Conservation (phyloP, 2,113 vertebrate species). For the Physeter macrocephalus region DNA sequence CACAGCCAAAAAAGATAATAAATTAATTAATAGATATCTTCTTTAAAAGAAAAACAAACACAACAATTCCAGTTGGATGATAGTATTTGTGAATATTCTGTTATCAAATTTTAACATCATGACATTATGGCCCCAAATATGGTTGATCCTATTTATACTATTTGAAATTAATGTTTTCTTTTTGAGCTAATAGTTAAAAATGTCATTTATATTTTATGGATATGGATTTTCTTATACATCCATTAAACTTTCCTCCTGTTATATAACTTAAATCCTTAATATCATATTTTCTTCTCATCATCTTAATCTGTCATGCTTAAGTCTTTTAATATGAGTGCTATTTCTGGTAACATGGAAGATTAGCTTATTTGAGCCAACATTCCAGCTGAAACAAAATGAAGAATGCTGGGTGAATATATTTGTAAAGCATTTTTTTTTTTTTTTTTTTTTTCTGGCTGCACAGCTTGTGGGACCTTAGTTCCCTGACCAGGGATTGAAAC, state of each 20-base stretch:
- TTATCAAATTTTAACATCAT: background rate
- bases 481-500: no score
- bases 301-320: background rate
- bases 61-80: no score
- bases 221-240: background rate
- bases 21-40: no score
- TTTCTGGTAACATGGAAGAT: background rate
- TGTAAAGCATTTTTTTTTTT: background rate
- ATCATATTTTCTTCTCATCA: background rate
- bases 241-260: background rate
- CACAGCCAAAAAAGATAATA: no score
- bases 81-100: fast-evolving
- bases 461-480: no score
- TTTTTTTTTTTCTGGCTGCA: no score
- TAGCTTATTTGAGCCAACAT: background rate
- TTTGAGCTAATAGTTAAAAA: background rate
- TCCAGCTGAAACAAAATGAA: background rate
- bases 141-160: background rate
- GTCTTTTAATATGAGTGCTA: background rate
- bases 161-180: background rate
- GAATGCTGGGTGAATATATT: no score
- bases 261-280: background rate
- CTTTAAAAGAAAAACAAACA: no score
- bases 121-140: no score
- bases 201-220: background rate